Conservation (phyloP, 2,113 vertebrate genomes). For the Chloroceryle aenea region DNA sequence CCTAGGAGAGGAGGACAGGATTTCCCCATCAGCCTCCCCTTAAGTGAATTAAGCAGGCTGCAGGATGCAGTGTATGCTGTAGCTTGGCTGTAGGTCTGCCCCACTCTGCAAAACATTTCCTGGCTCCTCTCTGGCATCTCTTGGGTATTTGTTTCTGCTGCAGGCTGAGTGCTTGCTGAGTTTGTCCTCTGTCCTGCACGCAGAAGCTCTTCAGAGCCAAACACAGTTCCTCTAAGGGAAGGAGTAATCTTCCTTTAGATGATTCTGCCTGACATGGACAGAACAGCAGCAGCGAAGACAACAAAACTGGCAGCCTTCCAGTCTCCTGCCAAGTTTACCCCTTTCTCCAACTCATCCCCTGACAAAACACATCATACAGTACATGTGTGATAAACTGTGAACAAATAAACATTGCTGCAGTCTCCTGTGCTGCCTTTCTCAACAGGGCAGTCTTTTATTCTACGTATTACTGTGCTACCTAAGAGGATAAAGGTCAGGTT, state of each 20-base stretch:
- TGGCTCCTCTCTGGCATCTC: background rate
- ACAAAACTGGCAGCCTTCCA: conserved; percentile 15
- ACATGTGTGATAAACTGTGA: conserved; percentile 1
- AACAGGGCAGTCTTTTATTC: background rate
- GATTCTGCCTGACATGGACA: background rate
- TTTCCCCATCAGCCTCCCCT: background rate
- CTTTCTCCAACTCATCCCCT: conserved; percentile 13
- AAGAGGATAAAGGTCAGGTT: background rate
- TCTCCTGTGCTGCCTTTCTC: background rate
- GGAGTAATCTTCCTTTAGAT: background rate
- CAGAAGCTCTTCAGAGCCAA: background rate
- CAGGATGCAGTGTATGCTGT: background rate
- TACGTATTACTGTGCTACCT: background rate
- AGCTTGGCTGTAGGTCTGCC: background rate
- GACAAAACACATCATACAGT: conserved; percentile 22
- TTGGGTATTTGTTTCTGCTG: background rate
- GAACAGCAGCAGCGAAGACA: conserved; percentile 2
- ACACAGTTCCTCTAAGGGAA: background rate
- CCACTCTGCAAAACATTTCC: background rate
- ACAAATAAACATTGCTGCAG: conserved; percentile 35
- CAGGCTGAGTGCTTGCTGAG: background rate
- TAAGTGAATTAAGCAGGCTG: background rate
- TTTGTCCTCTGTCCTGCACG: background rate
- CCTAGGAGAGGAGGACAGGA: background rate
- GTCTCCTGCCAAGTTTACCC: conserved; percentile 19